Conservation (phyloP, 2,888 invertebrate species). For the Lycaena phlaeas region DNA sequence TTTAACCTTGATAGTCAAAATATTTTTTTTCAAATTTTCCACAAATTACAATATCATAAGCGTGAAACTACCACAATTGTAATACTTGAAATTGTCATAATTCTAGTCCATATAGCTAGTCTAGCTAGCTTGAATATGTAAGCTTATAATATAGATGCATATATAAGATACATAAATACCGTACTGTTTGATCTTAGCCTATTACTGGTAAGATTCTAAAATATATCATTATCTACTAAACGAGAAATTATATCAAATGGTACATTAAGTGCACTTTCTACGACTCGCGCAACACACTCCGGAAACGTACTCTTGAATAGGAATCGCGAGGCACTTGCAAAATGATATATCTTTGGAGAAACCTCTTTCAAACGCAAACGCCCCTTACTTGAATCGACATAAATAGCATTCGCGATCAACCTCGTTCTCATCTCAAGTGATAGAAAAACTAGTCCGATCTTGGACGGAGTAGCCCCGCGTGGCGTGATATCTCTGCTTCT, state of each 20-base stretch:
- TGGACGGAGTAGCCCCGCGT: slow-evolving; percentile 28
- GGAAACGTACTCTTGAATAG: background rate
- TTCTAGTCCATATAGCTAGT: no score
- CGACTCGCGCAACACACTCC: background rate
- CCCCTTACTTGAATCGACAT: slow-evolving; percentile 17
- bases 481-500: slow-evolving; percentile 22
- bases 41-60: no score
- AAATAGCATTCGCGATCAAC: slow-evolving; percentile 35
- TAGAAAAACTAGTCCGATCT: slow-evolving; percentile 62
- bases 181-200: no score
- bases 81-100: no score
- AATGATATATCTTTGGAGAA: slow-evolving; percentile 11
- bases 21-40: no score
- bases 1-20: no score
- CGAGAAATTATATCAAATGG: background rate
- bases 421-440: slow-evolving; percentile 46
- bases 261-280: slow-evolving; percentile 5
- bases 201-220: no score
- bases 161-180: no score
- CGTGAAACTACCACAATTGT: no score
- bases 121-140: no score
- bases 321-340: background rate
- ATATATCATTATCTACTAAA: no score
- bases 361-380: slow-evolving; percentile 17
- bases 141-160: no score